These are phyloP conservation scores for Myxocyprinus asiaticus DNA, from an alignment of 2,113 vertebrate species.

Conservation along the genomic window DNA sequence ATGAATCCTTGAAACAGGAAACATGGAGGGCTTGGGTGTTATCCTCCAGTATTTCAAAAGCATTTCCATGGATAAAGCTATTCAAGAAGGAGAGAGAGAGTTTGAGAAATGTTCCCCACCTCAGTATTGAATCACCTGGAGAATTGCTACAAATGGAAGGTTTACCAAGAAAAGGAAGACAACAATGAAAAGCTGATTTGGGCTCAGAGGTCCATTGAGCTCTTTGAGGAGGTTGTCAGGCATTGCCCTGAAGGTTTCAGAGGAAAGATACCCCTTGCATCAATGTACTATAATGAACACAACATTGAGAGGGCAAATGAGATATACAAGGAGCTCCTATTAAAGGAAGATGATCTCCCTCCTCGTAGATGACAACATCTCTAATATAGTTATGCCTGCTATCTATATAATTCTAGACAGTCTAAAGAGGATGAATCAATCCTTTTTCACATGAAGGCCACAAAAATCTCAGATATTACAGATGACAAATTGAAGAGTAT, in stretches of 20 bases:
- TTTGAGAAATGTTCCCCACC: background rate
- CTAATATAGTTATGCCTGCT: background rate
- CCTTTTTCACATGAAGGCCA: slow-evolving; percentile 2
- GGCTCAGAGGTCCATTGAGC: background rate
- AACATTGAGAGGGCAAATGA: background rate
- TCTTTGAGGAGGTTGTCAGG: background rate
- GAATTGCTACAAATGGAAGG: slow-evolving; percentile 11
- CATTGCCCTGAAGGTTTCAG: background rate
- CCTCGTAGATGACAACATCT: background rate
- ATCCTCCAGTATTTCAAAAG: background rate
- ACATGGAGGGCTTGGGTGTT: background rate
- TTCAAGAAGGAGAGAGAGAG: background rate
- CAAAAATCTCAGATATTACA: background rate
- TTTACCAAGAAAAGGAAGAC: background rate
- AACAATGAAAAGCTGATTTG: background rate
- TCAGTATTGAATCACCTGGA: background rate
- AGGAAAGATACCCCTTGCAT: background rate
- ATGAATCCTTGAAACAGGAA: background rate
- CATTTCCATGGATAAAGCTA: background rate
- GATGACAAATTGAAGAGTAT: background rate
- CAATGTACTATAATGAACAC: background rate
- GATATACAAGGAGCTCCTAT: slow-evolving; percentile 12
- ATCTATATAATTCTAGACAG: background rate
- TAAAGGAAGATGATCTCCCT: background rate
- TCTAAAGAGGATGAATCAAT: background rate